Evolutionary conservation across 1,140 invertebrate genomes (phyloP), one percentile per base, ranked within the genome.

Genomic region (Brachionus manjavacas): DNA sequence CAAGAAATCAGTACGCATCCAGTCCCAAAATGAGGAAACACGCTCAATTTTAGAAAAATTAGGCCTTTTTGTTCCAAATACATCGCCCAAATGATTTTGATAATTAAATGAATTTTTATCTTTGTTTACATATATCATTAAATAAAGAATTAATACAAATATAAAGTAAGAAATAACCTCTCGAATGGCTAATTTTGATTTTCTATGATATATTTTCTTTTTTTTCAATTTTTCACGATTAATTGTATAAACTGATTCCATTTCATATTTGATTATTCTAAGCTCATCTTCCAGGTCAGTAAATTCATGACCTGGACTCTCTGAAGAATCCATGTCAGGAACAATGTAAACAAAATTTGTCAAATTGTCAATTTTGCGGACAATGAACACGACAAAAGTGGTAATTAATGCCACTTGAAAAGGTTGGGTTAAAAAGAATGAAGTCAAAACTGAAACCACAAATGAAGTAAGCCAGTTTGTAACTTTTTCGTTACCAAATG

Each of bases 401-500:
- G 91, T 91, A 39, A 89, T 86, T 25, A 91, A 85, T 86, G 91
- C 88, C 28, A 92, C 88, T 86, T 88, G 89, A 35, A 92, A 88
- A 8, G 91, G 91, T 86, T 92, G 91, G 16, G 91, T 92, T 23
- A 92, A 85, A 78, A 92, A 88, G 12, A 92, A 87, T 1, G 91
- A 91, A 68, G 89, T 89, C 84, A 92, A 89, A 88, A 92, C 91
- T 1, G 91, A 91, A 2, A 91, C 87, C 52, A 92, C 76, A 84
- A 92, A 88, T 3, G 91, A 91, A 1, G 91, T 90, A 4, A 92
- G 89, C 91, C 91, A 92, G 86, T 92, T 90, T 72, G 89, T 89
- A 46, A 90, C 90, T 84, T 91, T 91, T 16, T 90, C 88, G 80
- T 92, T 91, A 46, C 91, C 90, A 87, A 92, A 92, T 84, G 87